Evolutionary conservation across 2,797 vertebrate genomes (phyloP).

Genomic region (Morelia viridis): DNA sequence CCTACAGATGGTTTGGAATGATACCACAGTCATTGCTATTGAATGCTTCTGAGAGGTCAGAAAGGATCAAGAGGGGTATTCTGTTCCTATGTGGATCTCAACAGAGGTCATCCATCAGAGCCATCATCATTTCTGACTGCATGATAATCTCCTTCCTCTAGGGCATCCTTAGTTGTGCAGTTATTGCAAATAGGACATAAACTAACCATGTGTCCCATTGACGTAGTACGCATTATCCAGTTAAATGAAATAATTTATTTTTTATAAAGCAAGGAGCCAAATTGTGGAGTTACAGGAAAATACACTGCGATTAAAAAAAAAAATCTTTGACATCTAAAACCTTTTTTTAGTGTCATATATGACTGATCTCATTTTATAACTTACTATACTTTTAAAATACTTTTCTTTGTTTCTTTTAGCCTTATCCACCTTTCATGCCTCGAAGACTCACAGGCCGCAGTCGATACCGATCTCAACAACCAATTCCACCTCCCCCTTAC

Average conservation of each 20-base stretch:
- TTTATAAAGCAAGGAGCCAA: neutral
- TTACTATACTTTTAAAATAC: conserved; percentile 25
- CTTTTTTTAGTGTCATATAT: neutral
- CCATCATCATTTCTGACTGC: too few species aligned
- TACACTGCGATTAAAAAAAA: neutral
- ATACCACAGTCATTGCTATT: too few species aligned
- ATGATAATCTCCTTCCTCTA: too few species aligned
- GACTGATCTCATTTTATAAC: neutral
- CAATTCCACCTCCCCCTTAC: conserved; percentile 90
- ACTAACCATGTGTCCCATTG: neutral
- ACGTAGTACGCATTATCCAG: neutral
- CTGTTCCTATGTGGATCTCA: too few species aligned
- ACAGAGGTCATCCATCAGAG: too few species aligned
- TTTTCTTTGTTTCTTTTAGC: conserved; percentile 74
- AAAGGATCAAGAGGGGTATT: too few species aligned
- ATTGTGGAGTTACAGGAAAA: neutral
- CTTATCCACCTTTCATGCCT: conserved; percentile 94
- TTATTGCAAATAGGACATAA: neutral
- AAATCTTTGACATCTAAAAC: neutral
- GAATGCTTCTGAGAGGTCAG: too few species aligned
- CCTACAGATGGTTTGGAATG: too few species aligned
- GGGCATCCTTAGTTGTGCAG: neutral
- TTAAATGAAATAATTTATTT: neutral
- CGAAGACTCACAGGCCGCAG: conserved; percentile 89
- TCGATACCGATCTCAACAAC: conserved; percentile 90